Evolutionary conservation across 2,797 vertebrate genomes (phyloP), one percentile per base, ranked within the genome.

Genomic region (Streptopelia turtur): DNA sequence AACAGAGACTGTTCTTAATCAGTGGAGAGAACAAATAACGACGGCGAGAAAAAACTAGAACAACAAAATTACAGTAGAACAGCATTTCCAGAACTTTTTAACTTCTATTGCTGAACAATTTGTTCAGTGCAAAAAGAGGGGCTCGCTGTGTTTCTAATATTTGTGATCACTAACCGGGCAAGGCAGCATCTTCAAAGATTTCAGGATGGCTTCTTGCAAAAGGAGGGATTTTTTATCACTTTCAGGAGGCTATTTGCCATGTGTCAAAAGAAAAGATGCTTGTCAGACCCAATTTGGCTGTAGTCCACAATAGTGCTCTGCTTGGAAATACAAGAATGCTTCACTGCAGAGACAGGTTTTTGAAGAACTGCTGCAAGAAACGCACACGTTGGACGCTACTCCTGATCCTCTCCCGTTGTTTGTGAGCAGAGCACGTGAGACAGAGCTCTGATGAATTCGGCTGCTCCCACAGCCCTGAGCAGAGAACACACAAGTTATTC

Each of bases 261-360:
- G 1, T 22, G 11, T 50, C n/a, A 14, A 12, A 63, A 60, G 71
- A 49, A 28, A 50, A 41, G n/a, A 24, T 6, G 31, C 22, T 6
- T 60, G 53, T 11, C 2, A 0, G 25, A 47, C 12, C 1, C 1
- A 21, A 14, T 55, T n/a, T 15, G 65, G 59, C 47, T 15, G 3
- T 2, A n/a, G 20, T 5, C 71, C 39, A 60, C 21, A 22, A 52
- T 22, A 52, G 35, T 3, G 37, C 45, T 10, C 43, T 50, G 3
- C 28, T 27, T 25, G 31, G 35, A 65, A 65, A 83, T 6, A n/a
- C 1, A 11, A 50, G 24, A 79, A 27, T 7, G 43, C 63, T 56
- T 79, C 59, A 56, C 20, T 30, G 28, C 47, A 43, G 4, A 56
- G n/a, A 22, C 11, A 24, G 22, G 14, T 28, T 57, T 53, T 43